Evolutionary conservation across 2,797 vertebrate species (phyloP), one percentile per base, ranked within the genome.

Genomic region (Acrossocheilus wenchowensis): DNA sequence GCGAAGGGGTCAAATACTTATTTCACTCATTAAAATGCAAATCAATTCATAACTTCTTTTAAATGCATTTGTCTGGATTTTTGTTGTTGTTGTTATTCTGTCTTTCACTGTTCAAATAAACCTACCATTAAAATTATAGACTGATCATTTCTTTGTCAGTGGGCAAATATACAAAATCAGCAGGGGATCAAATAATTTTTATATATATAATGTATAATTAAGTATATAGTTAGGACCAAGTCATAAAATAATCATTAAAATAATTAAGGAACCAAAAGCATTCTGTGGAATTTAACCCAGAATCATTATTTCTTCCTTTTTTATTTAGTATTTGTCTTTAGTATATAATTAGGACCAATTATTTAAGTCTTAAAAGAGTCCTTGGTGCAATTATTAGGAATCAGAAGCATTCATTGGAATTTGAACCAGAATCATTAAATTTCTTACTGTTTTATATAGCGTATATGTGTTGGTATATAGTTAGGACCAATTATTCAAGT

Each of bases 291-390:
- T 26, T 39, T 78, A 12, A 78, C 34, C 5, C 34, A 69, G 30
- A 82, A 43, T 71, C 80, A 72, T 43, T 43, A 57, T 81, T 54
- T 36, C 66, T 82, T n/a, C 57, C 21, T 60, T 64, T 57, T 30
- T 64, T 64, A 36, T 68, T 68, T 34, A 8, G 6, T 62, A 62
- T 74, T 10, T 9, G 15, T 66, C 0, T 54, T 82, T 12, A 26
- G 50, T 60, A 26, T 30, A 12, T 43, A 39, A 50, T 73, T 57
- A 34, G 2, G 52, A 62, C 6, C 10, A n/a, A 10, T 74, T 62
- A 21, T 34, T 74, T 6, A 45, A 21, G 23, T 30, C 36, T n/a
- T 43, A 14, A 43, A 73, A 43, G 0, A 74, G 62, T 19, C 39
- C 62, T 34, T 73, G 7, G 11, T 17, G 39, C n/a, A 79, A 43